Conservation (phyloP, 2,888 invertebrate genomes). For the Melieria crassipennis region DNA sequence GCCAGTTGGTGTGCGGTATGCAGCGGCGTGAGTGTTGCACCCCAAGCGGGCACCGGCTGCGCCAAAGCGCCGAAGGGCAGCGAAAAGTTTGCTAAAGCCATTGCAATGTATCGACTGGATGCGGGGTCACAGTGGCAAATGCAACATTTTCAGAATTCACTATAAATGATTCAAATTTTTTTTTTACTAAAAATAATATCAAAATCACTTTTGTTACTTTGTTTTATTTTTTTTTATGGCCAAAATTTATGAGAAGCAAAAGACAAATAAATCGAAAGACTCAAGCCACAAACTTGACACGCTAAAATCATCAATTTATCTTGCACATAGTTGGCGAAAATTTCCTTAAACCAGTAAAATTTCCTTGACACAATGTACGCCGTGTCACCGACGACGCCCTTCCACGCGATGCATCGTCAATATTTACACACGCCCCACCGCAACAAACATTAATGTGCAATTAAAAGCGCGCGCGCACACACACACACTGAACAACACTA, state of each 20-base stretch:
- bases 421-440: too few species aligned
- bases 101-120: conserved; percentile 40
- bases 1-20: conserved; percentile 64
- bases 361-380: too few species aligned
- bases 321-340: too few species aligned
- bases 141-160: too few species aligned
- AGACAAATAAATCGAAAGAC: conserved; percentile 34
- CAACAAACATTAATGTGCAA: too few species aligned
- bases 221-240: background rate
- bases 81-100: conserved; percentile 65
- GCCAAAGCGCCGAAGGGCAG: conserved; percentile 62
- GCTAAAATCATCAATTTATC: background rate
- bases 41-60: conserved; percentile 55
- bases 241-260: background rate
- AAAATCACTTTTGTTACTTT: background rate
- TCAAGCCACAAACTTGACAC: conserved; percentile 37
- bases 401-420: too few species aligned
- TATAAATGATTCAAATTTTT: background rate
- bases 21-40: conserved; percentile 60
- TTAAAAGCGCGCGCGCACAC: too few species aligned
- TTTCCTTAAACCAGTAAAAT: too few species aligned
- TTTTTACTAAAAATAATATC: background rate
- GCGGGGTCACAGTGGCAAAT: background rate
- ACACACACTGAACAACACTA: too few species aligned
- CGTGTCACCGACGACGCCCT: too few species aligned